Conservation (phyloP, 2,113 vertebrate genomes). For the Marmota flaviventris region DNA sequence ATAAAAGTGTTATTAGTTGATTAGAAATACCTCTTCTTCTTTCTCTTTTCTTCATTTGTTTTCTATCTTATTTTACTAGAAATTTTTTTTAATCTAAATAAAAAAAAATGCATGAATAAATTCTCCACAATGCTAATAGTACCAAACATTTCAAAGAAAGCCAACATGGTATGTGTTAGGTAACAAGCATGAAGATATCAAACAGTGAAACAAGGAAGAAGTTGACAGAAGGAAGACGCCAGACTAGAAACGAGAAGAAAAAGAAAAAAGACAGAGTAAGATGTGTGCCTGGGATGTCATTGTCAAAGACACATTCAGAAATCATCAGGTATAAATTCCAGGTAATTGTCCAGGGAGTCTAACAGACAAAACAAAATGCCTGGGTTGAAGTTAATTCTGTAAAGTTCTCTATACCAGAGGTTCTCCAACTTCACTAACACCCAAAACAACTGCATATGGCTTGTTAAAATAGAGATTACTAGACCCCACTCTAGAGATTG, state of each 20-base stretch:
- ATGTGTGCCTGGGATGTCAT: neutral
- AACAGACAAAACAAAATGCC: neutral
- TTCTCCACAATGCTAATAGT: neutral
- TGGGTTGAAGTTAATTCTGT: neutral
- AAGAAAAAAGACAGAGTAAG: neutral
- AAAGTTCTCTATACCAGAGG: neutral
- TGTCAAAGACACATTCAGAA: neutral
- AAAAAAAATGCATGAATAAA: neutral
- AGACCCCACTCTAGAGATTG: fast-evolving
- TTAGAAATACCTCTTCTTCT: neutral
- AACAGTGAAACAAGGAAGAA: neutral
- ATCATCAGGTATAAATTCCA: neutral
- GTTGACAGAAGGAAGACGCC: fast-evolving
- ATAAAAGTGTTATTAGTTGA: neutral
- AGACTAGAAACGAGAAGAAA: too few species aligned
- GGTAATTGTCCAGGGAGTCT: fast-evolving
- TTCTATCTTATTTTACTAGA: neutral
- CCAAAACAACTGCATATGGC: neutral
- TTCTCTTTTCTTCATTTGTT: neutral
- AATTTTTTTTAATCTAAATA: neutral
- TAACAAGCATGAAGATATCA: neutral
- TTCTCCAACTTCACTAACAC: neutral
- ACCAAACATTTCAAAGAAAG: neutral
- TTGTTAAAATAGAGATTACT: neutral
- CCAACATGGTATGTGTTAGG: neutral